Evolutionary conservation across 2,888 invertebrate genomes (phyloP), one percentile per base, ranked within the genome.

Genomic region (Oxyteleia sp.): DNA sequence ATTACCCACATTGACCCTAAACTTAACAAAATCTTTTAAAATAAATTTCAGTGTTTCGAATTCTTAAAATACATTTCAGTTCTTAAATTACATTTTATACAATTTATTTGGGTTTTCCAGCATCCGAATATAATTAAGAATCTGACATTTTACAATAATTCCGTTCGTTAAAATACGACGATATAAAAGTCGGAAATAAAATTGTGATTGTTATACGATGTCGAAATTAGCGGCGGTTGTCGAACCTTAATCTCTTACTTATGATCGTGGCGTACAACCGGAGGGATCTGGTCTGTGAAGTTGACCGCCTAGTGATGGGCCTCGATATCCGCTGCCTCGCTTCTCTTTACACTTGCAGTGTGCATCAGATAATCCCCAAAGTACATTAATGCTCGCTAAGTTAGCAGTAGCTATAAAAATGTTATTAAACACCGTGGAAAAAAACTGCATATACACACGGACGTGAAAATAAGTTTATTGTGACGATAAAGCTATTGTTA

Each of bases 261-360:
- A 68, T 53, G 53, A 20, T 13, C 18, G 49, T 68, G 13, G 35
- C 35, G 11, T 16, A 13, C 47, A 59, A 49, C 59, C 29, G 13
- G 4, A 69, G 61, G 49, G 71, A 35, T 61, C 59, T 49, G 49
- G 32, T 61, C 45, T 74, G 41, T 74, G 64, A 74, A 20, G 74
- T 74, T 45, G 18, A 63, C 63, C 63, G 74, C 74, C 32, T 53
- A 35, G 47, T 76, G 64, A 76, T 59, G 66, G 47, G 66, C 66
- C 75, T 47, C 45, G 32, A 64, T 63, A 55, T 55, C 45, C 26
- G 38, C 13, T 29, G 29, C 13, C 59, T 51, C 53, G 18, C 32
- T 64, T 64, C 45, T 55, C 53, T 75, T 57, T 66, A 38, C 45
- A 38, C 57, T 66, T 57, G 38, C 66, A 75, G 47, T 26, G 49